Evolutionary conservation across 2,797 vertebrate species (phyloP).

Genomic region (Pygocentrus nattereri): DNA sequence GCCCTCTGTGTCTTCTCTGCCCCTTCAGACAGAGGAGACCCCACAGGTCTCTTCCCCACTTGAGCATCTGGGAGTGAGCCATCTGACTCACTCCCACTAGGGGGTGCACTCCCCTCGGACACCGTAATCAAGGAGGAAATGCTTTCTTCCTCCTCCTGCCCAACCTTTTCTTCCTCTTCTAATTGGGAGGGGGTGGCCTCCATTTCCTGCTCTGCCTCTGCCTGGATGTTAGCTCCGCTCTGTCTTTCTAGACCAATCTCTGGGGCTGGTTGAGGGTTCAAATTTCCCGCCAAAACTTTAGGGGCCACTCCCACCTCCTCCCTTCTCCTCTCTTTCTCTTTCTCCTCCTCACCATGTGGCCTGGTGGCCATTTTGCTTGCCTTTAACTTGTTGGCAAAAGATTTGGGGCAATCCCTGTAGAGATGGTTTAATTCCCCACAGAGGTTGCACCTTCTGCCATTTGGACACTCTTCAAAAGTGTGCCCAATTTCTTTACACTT

Average conservation of each 20-base stretch:
- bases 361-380: background rate
- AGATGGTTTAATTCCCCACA: background rate
- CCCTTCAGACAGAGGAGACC: background rate
- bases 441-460: constrained; percentile 53
- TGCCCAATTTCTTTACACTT: constrained; percentile 47
- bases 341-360: background rate
- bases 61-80: constrained; percentile 3
- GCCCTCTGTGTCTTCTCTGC: background rate
- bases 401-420: constrained; percentile 26
- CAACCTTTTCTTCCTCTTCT: no score
- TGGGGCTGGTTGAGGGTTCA: background rate
- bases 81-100: background rate
- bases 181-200: no score
- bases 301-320: background rate
- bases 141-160: background rate
- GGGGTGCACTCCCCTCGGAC: accelerated
- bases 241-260: background rate
- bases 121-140: background rate
- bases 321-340: background rate
- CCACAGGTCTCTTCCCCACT: constrained; percentile 14
- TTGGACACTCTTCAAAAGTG: constrained; percentile 19
- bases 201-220: background rate
- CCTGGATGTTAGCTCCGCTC: background rate
- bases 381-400: constrained; percentile 33
- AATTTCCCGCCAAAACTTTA: background rate